Evolutionary conservation across 2,797 vertebrate genomes (phyloP), one percentile per base, ranked within the genome.

Genomic region (Babyrousa celebensis): DNA sequence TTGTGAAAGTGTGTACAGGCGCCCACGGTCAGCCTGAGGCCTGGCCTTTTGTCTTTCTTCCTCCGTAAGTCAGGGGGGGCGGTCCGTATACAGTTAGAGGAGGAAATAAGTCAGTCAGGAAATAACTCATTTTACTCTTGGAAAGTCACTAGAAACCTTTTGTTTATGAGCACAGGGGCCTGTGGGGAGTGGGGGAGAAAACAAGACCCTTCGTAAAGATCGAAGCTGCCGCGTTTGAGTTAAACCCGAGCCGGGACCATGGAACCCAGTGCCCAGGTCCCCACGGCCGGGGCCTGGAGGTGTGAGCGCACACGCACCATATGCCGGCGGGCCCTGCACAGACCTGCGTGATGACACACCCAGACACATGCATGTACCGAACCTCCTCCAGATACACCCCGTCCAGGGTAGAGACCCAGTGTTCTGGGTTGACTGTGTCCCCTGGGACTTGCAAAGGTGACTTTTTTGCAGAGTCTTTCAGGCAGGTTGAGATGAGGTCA

Each of bases 291-390:
- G 36, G 32, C 40, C 29, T 1, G 21, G 1, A 1, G n/a, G 36
- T 32, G 5, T 2, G 3, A 12, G 8, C 4, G 1, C 36, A 10
- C 14, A 5, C 0, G 0, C 12, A 23, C 3, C 16, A 70, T 3
- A 70, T 3, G 25, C 17, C 21, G 4, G 0, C 0, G 74, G 32
- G 1, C 18, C 1, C 54, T 18, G 1, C 27, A 10, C 9, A 21
- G 58, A 23, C 43, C 74, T 16, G 12, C 6, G n/a, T 62, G 67
- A 62, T 10, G 65, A 15, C 48, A 25, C 0, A 1, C 52, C 27
- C 10, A 36, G 9, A 54, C 40, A 25, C 20, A 11, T 0, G 0
- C 1, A 23, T 15, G 11, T 54, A 20, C 70, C 6, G 18, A 43
- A 14, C 36, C 1, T 43, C 40, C 27, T 79, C 43, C 29, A 36